A percentile compares a stretch with the other conserved stretches of the same genome.
Evolutionary conservation across 2,888 invertebrate genomes (phyloP).

Genomic region (Galerucella calmariensis): DNA sequence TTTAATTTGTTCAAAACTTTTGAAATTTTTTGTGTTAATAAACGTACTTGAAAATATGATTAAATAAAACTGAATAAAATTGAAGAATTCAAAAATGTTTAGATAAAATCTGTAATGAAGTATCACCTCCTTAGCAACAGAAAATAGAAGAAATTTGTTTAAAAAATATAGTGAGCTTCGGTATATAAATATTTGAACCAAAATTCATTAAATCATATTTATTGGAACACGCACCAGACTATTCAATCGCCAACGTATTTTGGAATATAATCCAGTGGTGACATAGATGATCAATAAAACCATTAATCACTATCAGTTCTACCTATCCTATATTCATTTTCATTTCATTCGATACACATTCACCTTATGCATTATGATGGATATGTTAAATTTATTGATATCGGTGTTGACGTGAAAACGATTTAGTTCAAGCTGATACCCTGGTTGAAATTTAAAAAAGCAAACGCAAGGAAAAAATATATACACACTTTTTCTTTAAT

Average conservation of each 20-base stretch:
- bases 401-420: background rate
- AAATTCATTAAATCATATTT: slow-evolving; percentile 28
- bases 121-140: no score
- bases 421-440: background rate
- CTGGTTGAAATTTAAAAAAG: background rate
- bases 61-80: no score
- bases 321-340: slow-evolving; percentile 11
- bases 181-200: background rate
- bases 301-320: slow-evolving; percentile 26
- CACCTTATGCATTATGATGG: slow-evolving; percentile 18
- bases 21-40: background rate
- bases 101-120: no score
- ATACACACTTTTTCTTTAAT: no score
- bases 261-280: slow-evolving; percentile 27
- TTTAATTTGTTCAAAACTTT: no score
- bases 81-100: no score
- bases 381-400: slow-evolving; percentile 9
- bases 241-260: slow-evolving; percentile 22
- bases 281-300: slow-evolving; percentile 34
- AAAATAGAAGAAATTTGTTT: no score
- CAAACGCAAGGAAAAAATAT: no score
- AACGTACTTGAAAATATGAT: no score
- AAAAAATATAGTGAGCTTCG: no score
- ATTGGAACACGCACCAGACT: background rate
- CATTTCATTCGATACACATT: slow-evolving; percentile 14